Conservation (phyloP, 1,140 invertebrate genomes). For the Dufourea novaeangliae region DNA sequence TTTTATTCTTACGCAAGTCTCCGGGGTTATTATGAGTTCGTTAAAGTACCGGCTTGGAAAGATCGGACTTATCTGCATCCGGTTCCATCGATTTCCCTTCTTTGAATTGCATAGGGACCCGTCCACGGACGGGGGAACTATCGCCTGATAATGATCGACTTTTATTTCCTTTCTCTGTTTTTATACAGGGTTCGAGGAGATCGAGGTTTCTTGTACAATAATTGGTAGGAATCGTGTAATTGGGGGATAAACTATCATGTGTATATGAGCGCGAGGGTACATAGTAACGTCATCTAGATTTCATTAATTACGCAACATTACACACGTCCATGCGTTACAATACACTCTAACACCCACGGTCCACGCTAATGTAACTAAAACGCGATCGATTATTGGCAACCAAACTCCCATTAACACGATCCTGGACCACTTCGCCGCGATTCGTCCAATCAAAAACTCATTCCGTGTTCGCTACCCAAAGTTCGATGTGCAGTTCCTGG, state of each 20-base stretch:
- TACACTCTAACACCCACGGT: neutral
- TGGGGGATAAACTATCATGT: too few species aligned
- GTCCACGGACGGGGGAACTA: too few species aligned
- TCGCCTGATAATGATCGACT: too few species aligned
- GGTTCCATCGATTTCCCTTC: conserved; percentile 17
- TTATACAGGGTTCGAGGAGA: too few species aligned
- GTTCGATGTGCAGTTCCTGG: neutral
- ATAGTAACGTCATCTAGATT: neutral
- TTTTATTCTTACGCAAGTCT: conserved; percentile 19
- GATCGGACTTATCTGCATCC: conserved; percentile 27
- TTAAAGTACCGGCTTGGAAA: conserved; percentile 24
- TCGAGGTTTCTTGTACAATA: too few species aligned
- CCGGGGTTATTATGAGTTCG: conserved; percentile 32
- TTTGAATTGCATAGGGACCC: conserved; percentile 10
- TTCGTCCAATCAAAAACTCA: conserved; percentile 5
- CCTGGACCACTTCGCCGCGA: neutral
- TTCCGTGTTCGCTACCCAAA: neutral
- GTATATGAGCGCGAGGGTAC: neutral
- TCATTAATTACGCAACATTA: conserved; percentile 9
- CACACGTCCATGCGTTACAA: neutral
- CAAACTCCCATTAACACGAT: conserved; percentile 12
- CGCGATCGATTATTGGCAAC: conserved; percentile 4
- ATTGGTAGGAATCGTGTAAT: too few species aligned
- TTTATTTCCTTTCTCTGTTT: too few species aligned
- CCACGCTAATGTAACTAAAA: neutral